phyloP scores from a whole-genome alignment of 2,113 vertebrate genomes.

The Trogon surrucura region DNA sequence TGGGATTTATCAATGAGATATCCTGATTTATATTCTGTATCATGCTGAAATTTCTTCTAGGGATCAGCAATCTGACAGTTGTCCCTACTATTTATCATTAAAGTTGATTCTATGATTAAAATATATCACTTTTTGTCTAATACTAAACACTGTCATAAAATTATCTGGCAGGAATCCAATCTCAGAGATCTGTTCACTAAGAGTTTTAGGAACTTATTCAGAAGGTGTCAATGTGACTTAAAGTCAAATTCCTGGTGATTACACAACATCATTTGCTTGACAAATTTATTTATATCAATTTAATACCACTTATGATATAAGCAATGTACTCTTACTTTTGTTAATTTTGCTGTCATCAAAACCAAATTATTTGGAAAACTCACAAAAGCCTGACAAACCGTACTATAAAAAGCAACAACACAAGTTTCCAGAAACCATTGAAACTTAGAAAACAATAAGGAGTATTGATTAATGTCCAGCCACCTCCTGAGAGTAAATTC shows the following conservation, averaged over 20 bases:
- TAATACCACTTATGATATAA: accelerated
- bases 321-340: not conserved
- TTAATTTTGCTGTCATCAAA: not conserved
- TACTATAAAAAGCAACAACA: not conserved
- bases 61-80: not conserved
- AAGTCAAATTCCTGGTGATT: not conserved
- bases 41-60: not conserved
- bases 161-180: not conserved
- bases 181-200: not conserved
- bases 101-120: not conserved
- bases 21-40: not conserved
- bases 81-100: not conserved
- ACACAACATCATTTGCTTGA: not conserved
- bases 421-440: not conserved
- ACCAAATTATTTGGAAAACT: not conserved
- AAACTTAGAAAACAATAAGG: not conserved
- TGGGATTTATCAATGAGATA: not conserved
- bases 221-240: not conserved
- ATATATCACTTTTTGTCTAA: not conserved
- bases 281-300: not conserved
- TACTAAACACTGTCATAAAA: not conserved
- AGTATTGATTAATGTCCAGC: not conserved
- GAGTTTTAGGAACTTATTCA: not conserved
- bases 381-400: not conserved
- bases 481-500: not conserved